Evolutionary conservation across 2,888 invertebrate genomes (phyloP).

Genomic region (Napeogenes sylphis): DNA sequence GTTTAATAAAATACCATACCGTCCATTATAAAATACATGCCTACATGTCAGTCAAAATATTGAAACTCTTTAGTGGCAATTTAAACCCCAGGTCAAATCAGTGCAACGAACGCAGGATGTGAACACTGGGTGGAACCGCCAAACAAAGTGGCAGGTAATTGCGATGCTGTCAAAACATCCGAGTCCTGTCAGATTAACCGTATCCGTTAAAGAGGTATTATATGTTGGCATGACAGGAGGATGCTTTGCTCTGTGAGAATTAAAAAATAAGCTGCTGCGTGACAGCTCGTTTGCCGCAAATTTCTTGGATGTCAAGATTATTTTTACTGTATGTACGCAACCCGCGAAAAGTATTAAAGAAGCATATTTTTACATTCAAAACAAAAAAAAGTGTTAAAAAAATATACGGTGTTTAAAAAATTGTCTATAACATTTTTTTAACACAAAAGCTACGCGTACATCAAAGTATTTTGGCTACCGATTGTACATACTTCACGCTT

Average conservation of each 20-base stretch:
- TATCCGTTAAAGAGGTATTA: constrained; percentile 41
- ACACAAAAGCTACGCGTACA: not conserved
- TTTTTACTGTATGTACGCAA: constrained; percentile 1
- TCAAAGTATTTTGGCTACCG: constrained; percentile 10
- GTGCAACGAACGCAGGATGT: constrained; percentile 52
- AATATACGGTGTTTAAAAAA: no score
- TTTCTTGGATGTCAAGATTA: constrained; percentile 18
- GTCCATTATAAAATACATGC: constrained; percentile 2
- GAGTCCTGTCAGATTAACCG: constrained; percentile 35
- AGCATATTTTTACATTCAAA: not conserved
- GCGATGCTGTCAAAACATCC: constrained; percentile 65
- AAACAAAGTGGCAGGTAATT: constrained; percentile 69
- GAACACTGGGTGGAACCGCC: constrained; percentile 49
- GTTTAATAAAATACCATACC: constrained; percentile 3
- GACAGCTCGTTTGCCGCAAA: constrained; percentile 27
- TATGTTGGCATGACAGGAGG: constrained; percentile 61
- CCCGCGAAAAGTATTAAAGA: not conserved
- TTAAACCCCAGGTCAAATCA: constrained; percentile 21
- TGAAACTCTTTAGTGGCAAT: constrained; percentile 13
- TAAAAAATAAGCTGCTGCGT: constrained; percentile 38
- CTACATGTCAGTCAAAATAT: constrained; percentile 16
- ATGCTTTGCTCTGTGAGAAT: constrained; percentile 36
- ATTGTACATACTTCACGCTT: constrained; percentile 22
- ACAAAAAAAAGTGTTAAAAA: not conserved
- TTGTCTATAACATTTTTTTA: no score